phyloP scores from a whole-genome alignment of 1,140 invertebrate genomes.

The Brachystomella parvula region DNA sequence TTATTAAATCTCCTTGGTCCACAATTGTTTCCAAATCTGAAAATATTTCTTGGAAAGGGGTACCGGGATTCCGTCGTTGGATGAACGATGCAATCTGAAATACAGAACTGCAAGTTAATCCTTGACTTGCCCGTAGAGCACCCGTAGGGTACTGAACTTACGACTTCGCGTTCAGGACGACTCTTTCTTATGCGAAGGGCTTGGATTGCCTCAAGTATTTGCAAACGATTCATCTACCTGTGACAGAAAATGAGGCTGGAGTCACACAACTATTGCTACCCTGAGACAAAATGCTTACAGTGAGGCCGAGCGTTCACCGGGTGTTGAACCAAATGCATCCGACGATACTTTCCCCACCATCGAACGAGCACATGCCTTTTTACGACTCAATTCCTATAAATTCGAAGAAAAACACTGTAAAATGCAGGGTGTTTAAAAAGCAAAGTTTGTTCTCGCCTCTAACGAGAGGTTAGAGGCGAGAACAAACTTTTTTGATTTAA shows the following conservation, averaged over 20 bases:
- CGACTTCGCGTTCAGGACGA: conserved; percentile 68
- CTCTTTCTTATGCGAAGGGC: conserved; percentile 70
- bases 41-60: conserved; percentile 58
- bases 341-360: no score
- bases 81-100: conserved; percentile 15
- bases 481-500: no score
- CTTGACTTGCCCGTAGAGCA: conserved; percentile 64
- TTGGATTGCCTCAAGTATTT: conserved; percentile 75
- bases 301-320: neutral
- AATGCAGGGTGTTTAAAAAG: no score
- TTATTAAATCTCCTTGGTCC: conserved; percentile 64
- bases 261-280: no score
- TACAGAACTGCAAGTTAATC: conserved; percentile 11
- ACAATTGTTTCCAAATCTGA: conserved; percentile 64
- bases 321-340: no score
- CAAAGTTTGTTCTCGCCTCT: no score
- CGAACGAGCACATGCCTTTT: no score
- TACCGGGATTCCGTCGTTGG: neutral
- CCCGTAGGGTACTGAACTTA: conserved; percentile 72
- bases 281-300: no score
- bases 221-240: conserved; percentile 31
- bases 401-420: no score
- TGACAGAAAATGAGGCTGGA: neutral
- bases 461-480: no score
- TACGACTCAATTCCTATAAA: no score